Evolutionary conservation across 2,888 invertebrate genomes (phyloP).

Genomic region (Sipha maydis): DNA sequence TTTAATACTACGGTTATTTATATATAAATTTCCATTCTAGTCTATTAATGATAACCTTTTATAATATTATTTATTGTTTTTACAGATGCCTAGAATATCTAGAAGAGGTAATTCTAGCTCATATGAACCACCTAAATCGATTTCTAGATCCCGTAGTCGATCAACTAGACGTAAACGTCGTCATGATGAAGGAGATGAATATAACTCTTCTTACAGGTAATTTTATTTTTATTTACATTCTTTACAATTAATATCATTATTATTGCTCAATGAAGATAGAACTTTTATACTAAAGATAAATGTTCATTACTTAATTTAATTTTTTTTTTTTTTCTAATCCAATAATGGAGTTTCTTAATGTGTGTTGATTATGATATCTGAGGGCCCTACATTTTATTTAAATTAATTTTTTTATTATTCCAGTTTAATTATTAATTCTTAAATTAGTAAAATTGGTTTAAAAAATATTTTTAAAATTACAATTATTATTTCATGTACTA

Average conservation of each 20-base stretch:
- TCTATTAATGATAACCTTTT: neutral
- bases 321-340: neutral
- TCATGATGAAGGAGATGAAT: constrained; percentile 49
- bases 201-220: constrained; percentile 54
- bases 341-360: constrained; percentile 22
- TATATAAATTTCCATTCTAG: too few species aligned
- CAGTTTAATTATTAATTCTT: too few species aligned
- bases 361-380: constrained; percentile 59
- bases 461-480: too few species aligned
- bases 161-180: constrained; percentile 59
- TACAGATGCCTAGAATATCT: constrained; percentile 58
- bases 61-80: neutral
- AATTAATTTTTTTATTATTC: too few species aligned
- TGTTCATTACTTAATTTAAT: constrained; percentile 38
- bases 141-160: constrained; percentile 52
- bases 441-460: too few species aligned
- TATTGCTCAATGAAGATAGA: constrained; percentile 55
- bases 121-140: constrained; percentile 52
- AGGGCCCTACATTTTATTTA: constrained; percentile 11
- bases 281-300: constrained; percentile 12
- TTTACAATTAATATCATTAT: neutral
- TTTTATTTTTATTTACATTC: neutral
- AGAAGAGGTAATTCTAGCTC: constrained; percentile 58
- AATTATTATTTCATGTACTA: too few species aligned
- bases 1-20: too few species aligned